Conservation (phyloP, 2,113 vertebrate genomes). For the Sander lucioperca region DNA sequence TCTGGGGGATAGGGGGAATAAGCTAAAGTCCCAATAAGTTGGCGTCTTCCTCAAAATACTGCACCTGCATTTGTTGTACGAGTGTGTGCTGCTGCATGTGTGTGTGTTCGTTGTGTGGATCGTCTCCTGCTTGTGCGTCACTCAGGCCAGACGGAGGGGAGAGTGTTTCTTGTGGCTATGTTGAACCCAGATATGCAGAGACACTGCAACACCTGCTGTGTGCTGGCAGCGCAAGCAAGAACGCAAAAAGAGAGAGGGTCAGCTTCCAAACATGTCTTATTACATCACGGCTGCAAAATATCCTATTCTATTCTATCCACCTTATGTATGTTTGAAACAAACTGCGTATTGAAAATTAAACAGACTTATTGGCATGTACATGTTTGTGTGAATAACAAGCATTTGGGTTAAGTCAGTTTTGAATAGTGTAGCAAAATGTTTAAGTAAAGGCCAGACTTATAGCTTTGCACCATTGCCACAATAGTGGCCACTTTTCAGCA, state of each 20-base stretch:
- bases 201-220: slow-evolving; percentile 55
- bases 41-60: not conserved
- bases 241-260: slow-evolving; percentile 12
- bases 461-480: too few relatives aligned
- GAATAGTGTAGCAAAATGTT: too few relatives aligned
- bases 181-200: slow-evolving; percentile 47
- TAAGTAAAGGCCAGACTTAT: too few relatives aligned
- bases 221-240: slow-evolving; percentile 20
- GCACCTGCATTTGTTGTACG: slow-evolving; percentile 23
- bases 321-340: not conserved
- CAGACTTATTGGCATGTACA: too few relatives aligned
- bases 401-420: too few relatives aligned
- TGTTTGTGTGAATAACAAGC: too few relatives aligned
- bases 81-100: slow-evolving; percentile 32
- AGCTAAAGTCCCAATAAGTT: too few relatives aligned
- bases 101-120: slow-evolving; percentile 31
- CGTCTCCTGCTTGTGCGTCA: slow-evolving; percentile 52
- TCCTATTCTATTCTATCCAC: not conserved
- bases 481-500: too few relatives aligned
- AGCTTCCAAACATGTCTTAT: slow-evolving; percentile 27
- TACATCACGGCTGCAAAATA: slow-evolving; percentile 15
- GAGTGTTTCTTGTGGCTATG: slow-evolving; percentile 47
- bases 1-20: too few relatives aligned
- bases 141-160: slow-evolving; percentile 41
- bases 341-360: too few relatives aligned